Conservation (phyloP, 2,888 invertebrate species). For the Lamproptera curius region DNA sequence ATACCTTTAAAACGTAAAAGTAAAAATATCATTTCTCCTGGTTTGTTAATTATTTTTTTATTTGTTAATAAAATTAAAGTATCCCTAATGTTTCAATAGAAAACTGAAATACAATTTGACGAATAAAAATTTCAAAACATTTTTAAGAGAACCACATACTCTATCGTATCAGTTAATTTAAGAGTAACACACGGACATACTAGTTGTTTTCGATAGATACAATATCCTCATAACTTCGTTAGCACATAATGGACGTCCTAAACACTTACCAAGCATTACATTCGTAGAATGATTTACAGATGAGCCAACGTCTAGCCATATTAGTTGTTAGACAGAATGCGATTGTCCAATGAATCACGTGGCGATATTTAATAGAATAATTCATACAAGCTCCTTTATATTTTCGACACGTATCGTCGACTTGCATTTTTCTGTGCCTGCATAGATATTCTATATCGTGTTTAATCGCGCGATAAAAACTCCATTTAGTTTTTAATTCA, state of each 20-base stretch:
- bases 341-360: slow-evolving; percentile 16
- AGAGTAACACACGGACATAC: no score
- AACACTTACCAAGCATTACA: slow-evolving; percentile 14
- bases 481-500: no score
- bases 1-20: no score
- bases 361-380: slow-evolving; percentile 15
- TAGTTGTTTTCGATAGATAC: no score
- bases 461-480: neutral
- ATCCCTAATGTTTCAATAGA: no score
- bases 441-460: neutral
- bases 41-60: no score
- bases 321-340: slow-evolving; percentile 19
- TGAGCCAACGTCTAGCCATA: slow-evolving; percentile 34
- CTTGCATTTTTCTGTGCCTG: slow-evolving; percentile 3
- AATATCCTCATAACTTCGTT: slow-evolving; percentile 33
- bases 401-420: slow-evolving; percentile 9
- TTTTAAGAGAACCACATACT: no score
- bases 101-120: no score
- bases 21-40: no score
- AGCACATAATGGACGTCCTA: slow-evolving; percentile 32
- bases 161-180: no score
- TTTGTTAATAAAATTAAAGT: no score
- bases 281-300: slow-evolving; percentile 31
- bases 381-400: slow-evolving; percentile 10
- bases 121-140: no score